Evolutionary conservation across 2,113 vertebrate genomes (phyloP), one percentile per base, ranked within the genome.

Genomic region (Acanthisitta chloris): DNA sequence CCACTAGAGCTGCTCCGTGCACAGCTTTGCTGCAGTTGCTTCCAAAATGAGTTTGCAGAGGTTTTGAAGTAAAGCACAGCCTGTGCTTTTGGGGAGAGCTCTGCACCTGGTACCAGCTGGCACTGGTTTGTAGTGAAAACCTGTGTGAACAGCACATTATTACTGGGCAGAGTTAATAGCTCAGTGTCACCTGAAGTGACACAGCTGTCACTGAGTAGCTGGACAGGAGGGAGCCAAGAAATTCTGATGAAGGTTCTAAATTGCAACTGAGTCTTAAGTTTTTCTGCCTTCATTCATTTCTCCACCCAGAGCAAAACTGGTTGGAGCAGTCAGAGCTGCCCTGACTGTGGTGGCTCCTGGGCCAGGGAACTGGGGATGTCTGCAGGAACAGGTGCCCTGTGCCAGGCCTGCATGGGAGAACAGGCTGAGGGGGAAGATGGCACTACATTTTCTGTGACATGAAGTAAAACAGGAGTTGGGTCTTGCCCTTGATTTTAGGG

Each of bases 141-240:
- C 15, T 14, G 0, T 4, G 3, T 4, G 28, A 24, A 52, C 33
- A 55, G 40, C 59, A 46, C 3, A 6, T 34, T 71, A 38, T 34
- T 23, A 6, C 43, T 33, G 23, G 48, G 8, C 49, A 26, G 28
- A 12, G 8, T 21, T 38, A 4, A 1, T 2, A 0, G 4, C 6
- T 61, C 11, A 9, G 19, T 15, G 48, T 16, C 6, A 5, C 24
- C 25, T n/a, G 0, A 5, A 17, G 18, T 25, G 49, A 9, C 62
- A 43, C 9, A 59, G 7, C 14, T 31, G 31, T 24, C 46, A 4
- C 28, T 0, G 0, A 34, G 14, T 5, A 79, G 34, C 65, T 38
- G 72, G 81, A 13, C 61, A 36, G 71, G 64, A 61, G 21, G 1
- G 1, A 31, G 16, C 26, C 28, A 8, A 38, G 40, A 54, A 55